These are phyloP conservation scores for Parazoanthus atlanticus DNA, from an alignment of 92 coral and sea anemone species.

Conservation along the genomic window DNA sequence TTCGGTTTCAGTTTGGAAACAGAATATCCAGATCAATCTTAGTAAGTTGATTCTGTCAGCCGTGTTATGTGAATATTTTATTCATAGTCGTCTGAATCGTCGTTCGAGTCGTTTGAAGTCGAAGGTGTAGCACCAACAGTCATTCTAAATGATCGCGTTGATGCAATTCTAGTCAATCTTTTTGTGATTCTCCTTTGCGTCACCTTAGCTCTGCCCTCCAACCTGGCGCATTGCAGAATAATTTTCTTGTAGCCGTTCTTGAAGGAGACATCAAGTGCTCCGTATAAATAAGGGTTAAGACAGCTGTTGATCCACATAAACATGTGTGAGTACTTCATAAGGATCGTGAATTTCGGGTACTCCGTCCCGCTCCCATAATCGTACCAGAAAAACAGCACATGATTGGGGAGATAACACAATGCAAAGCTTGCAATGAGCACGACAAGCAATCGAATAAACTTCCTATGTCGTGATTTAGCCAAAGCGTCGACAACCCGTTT, in stretches of 20 bases:
- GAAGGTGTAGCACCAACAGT: slow-evolving; percentile 4
- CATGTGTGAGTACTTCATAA: slow-evolving; percentile 93
- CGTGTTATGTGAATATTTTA: background rate
- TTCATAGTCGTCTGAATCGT: background rate
- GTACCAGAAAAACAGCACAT: slow-evolving; percentile 93
- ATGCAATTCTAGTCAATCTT: slow-evolving; percentile 59
- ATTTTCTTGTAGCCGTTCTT: slow-evolving; percentile 76
- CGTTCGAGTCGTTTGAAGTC: slow-evolving; percentile 21
- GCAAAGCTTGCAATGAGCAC: slow-evolving; percentile 92
- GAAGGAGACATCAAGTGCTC: slow-evolving; percentile 89
- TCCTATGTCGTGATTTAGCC: slow-evolving; percentile 82
- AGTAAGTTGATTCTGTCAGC: background rate
- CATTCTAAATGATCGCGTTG: slow-evolving; percentile 34
- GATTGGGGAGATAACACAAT: slow-evolving; percentile 90
- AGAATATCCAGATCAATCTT: background rate
- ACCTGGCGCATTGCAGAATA: slow-evolving; percentile 79
- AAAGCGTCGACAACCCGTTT: slow-evolving; percentile 57
- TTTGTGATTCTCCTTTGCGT: slow-evolving; percentile 76
- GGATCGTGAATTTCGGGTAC: slow-evolving; percentile 83
- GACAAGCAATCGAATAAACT: slow-evolving; percentile 82
- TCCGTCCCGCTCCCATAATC: slow-evolving; percentile 83
- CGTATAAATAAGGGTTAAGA: slow-evolving; percentile 93
- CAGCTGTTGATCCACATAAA: slow-evolving; percentile 93
- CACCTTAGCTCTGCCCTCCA: slow-evolving; percentile 74
- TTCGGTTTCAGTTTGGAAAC: background rate